Evolutionary conservation across 2,113 vertebrate species (phyloP).

Genomic region (Ptychochromis oligacanthus): DNA sequence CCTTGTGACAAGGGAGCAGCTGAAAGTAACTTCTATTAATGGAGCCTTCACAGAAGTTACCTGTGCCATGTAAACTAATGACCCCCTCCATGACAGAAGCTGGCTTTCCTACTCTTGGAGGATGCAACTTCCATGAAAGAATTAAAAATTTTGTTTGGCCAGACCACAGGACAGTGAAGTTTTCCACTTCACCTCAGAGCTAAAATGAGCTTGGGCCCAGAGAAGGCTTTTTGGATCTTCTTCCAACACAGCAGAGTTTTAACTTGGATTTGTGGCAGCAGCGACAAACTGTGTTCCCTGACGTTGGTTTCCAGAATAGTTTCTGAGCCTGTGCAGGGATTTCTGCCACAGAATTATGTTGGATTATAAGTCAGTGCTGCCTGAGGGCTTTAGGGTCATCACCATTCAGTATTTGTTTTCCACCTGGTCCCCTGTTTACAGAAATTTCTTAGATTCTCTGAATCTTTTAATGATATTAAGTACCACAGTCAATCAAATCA

Average conservation of each 20-base stretch:
- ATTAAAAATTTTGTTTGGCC: not conserved
- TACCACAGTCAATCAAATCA: accelerated
- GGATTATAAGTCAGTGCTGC: not conserved
- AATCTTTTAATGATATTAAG: too few relatives aligned
- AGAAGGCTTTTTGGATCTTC: not conserved
- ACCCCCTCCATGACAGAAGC: not conserved
- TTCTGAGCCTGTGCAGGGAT: not conserved
- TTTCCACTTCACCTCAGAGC: not conserved
- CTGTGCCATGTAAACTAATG: not conserved
- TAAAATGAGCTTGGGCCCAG: too few relatives aligned
- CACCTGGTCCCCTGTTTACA: not conserved
- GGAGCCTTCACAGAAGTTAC: not conserved
- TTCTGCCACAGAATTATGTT: not conserved
- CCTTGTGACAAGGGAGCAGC: too few relatives aligned
- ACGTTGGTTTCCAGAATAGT: not conserved
- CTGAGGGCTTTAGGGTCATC: not conserved
- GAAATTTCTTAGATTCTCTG: too few relatives aligned
- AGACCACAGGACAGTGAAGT: not conserved
- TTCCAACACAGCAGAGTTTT: not conserved
- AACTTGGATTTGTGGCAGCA: not conserved
- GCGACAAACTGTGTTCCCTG: not conserved
- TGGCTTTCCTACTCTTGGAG: not conserved
- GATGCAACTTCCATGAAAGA: not conserved
- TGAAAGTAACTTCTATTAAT: too few relatives aligned
- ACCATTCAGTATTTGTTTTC: not conserved